Base-by-base conservation (phyloP, 2,113 vertebrate genomes). In the Toxotes jaculatrix region DNA sequence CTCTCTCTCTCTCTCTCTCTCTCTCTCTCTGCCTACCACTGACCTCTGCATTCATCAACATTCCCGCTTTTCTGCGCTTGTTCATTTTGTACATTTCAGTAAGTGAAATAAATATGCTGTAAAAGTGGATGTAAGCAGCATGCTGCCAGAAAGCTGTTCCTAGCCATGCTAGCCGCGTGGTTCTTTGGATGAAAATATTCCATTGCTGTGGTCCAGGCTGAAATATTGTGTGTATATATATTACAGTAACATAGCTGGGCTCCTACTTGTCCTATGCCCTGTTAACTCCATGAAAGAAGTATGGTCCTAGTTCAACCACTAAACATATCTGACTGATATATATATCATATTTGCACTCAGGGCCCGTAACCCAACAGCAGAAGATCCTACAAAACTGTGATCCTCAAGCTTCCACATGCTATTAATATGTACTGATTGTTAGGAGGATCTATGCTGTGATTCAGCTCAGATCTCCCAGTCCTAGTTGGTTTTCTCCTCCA, bases 91-190 rank as follows among this genome's bases (percentile, higher is more conserved):
- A 42, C 40, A n/a, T 87, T 77, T 84, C 27, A 62, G 38, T 56
- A 78, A 76, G 36, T 78, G 57, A 72, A 88, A 80, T 87, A 86
- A 89, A 92, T 63, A 69, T 75, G 55, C 27, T 27, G 27, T 27
- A 27, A 76, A 78, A 49, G 31, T 0, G 10, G 55, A 80, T 74
- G 19, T 63, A 60, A 53, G 34, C 36, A 45, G 42, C 21, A 7
- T 38, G 27, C 12, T 53, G 21, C 51, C 64, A 62, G 23, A 60
- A 27, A 45, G 14, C 12, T 73, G 53, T 51, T 49, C 71, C n/a
- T 19, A n/a, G 40, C 19, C 21, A 34, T 21, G n/a, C 45, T 63
- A 49, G 19, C 1, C 12, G 23, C 12, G 23, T 32, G 5, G 19
- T 13, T 45, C 7, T 45, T 56, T 57, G 31, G 40, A 10, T 32